Base-by-base conservation (phyloP, 2,113 vertebrate species). In the Pterophyllum scalare region DNA sequence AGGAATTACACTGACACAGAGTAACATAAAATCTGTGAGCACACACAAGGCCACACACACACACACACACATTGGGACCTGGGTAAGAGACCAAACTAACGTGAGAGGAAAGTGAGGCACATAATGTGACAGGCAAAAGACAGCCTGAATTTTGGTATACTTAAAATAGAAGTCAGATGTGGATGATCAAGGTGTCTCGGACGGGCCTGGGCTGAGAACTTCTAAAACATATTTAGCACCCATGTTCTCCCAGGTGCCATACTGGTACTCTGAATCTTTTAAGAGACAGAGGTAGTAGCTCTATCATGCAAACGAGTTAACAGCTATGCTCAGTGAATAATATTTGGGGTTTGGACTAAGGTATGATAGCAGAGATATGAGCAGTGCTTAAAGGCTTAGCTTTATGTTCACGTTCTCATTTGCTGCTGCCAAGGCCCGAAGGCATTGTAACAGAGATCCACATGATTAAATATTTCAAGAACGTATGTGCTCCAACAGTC, bases 41-140 rank as follows among this genome's bases (percentile, higher is more conserved):
- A 84, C 82, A 81, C 85, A 87, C 81, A 64, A 9, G 20, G 58
- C 59, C 82, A 78, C 82, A 49, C 79, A 64, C 33, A 87, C 82
- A 78, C 82, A 49, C 79, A 64, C 33, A 87, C 87, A 88, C 72
- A 81, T 80, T 75, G 86, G 74, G 77, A 72, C 46, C 46, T 72
- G 67, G 46, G 26, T 72, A 86, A 80, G 56, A 90, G 84, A 91
- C 62, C 64, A 89, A 88, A 89, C 76, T 87, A 86, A 91, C 89
- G 78, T 86, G 75, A 90, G 92, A 90, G 90, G 82, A 90, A 90
- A 88, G 91, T 83, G 94, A 95, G 94, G 94, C 94, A 95, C 94
- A 92, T 93, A 83, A 86, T 92, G 86, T 87, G 89, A 85, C 54
- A 93, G 91, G 87, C 91, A 74, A 86, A 89, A 83, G 74, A 75